Base-by-base conservation (phyloP, 2,113 vertebrate genomes). In the Oplegnathus fasciatus region DNA sequence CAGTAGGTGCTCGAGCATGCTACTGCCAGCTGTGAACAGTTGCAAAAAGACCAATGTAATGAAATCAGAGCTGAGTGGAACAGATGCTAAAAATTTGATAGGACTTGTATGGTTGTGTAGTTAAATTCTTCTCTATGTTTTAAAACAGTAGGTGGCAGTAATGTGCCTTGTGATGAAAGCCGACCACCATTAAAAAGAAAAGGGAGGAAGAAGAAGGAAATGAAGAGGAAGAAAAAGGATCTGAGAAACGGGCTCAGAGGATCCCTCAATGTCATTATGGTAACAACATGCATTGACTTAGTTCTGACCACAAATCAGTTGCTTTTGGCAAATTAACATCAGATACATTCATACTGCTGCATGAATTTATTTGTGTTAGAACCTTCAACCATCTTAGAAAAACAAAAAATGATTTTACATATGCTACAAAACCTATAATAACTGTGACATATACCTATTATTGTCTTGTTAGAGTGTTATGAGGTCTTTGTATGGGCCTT, bases 131-230 rank as follows among this genome's bases (percentile, higher is more conserved):
- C 9, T 75, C 15, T 4, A 3, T 0, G 2, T 58, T 80, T 71
- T 42, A 5, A 1, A 76, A 64, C 92, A 88, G 67, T 24, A 92
- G 93, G 82, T 78, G 91, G 88, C 92, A 89, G 86, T 80, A 76
- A 77, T 86, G 82, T 8, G 34, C 55, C 24, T 67, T 37, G 24
- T 46, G 50, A 73, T 8, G 24, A 62, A 78, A 9, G 50, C 48
- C 62, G 37, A 60, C 57, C 7, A 54, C 46, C 24, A 60, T 75
- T 75, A 37, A 72, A 60, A 67, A 2, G 46, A 5, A 72, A 61
- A 72, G 72, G 2, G 4, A 46, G 50, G n/a, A 81, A 57, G 81
- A 34, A 78, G 60, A n/a, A 64, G 1, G 2, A 24, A 8, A 5
- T 6, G 42, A 65, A 14, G 37, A 65, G 24, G 55, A 81, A 26